These are phyloP conservation scores for Nymphalis polychloros DNA, from an alignment of 2,888 invertebrate genomes.

Conservation along the genomic window DNA sequence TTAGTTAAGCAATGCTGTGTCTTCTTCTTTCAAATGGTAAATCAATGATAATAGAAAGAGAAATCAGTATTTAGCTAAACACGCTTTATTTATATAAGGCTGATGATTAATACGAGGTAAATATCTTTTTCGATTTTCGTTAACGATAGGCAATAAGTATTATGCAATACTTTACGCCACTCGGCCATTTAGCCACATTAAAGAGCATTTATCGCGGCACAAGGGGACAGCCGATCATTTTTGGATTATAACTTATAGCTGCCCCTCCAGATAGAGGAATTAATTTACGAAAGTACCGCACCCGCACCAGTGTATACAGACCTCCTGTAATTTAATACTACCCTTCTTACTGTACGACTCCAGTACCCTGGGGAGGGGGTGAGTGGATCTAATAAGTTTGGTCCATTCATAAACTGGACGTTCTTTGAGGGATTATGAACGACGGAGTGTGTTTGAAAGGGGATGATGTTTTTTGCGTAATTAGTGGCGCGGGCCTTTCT, in stretches of 20 bases:
- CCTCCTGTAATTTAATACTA: constrained; percentile 48
- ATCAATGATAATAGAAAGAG: too few relatives aligned
- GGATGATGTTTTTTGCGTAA: constrained; percentile 75
- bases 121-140: constrained; percentile 7
- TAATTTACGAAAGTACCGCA: constrained; percentile 67
- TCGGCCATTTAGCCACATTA: constrained; percentile 68
- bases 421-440: constrained; percentile 76
- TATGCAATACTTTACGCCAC: constrained; percentile 32
- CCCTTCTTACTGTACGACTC: constrained; percentile 20
- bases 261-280: constrained; percentile 74
- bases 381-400: constrained; percentile 46
- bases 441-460: constrained; percentile 59
- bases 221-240: constrained; percentile 75
- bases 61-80: too few relatives aligned
- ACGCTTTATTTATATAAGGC: not conserved
- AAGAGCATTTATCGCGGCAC: constrained; percentile 69
- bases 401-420: constrained; percentile 66
- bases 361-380: constrained; percentile 34
- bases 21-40: too few relatives aligned
- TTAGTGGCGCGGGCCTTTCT: constrained; percentile 64
- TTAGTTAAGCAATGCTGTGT: too few relatives aligned
- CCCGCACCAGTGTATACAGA: constrained; percentile 53
- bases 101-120: not conserved
- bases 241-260: constrained; percentile 78
- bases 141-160: constrained; percentile 17